These are phyloP conservation scores for Lepus oiostolus DNA, from an alignment of 2,797 vertebrate genomes.

Conservation along the genomic window DNA sequence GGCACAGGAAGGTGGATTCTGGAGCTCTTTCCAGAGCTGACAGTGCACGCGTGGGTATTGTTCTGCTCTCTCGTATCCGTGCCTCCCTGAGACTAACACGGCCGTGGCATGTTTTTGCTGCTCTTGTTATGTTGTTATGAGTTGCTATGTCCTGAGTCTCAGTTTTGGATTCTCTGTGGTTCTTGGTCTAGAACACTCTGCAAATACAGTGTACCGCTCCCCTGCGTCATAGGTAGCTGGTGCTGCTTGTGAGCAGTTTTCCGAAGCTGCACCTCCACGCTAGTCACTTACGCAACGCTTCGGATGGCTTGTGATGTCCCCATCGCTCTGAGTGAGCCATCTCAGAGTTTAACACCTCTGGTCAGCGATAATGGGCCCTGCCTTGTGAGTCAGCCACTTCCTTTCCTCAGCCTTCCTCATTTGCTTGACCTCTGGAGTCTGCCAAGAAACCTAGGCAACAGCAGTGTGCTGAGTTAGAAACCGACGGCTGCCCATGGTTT, in stretches of 20 bases:
- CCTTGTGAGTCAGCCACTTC: not conserved
- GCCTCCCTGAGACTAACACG: not conserved
- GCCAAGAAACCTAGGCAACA: not conserved
- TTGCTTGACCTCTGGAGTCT: not conserved
- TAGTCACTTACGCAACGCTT: slow-evolving; percentile 18
- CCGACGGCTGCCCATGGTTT: not conserved
- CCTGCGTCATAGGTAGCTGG: not conserved
- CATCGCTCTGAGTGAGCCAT: not conserved
- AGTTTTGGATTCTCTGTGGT: not conserved
- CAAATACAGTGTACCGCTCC: not conserved
- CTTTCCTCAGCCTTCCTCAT: not conserved
- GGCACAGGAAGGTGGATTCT: not conserved
- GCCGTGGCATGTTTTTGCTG: not conserved
- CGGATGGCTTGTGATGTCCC: not conserved
- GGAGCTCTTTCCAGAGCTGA: slow-evolving; percentile 6
- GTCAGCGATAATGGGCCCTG: not conserved
- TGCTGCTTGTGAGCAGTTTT: not conserved
- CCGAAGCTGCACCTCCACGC: not conserved
- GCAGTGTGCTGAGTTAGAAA: slow-evolving; percentile 3
- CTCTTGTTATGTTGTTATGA: not conserved
- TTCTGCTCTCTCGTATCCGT: not conserved
- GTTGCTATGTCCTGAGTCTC: not conserved
- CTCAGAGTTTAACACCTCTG: not conserved
- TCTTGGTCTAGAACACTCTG: not conserved
- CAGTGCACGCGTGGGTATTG: not conserved